Evolutionary conservation across 2,113 vertebrate species (phyloP), one percentile per base, ranked within the genome.

Genomic region (Pampusana beccarii): DNA sequence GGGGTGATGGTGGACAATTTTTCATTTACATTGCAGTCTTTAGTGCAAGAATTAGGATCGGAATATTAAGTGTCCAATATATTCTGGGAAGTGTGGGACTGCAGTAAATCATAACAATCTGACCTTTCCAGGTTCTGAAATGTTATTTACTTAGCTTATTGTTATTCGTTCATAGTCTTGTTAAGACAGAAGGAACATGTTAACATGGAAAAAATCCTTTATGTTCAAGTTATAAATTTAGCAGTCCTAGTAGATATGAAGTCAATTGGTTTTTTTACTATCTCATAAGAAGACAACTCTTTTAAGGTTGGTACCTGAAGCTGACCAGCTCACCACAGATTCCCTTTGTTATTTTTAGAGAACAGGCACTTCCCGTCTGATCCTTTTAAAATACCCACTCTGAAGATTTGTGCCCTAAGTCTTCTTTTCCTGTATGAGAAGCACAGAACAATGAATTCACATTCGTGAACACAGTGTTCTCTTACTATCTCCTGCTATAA

Each of bases 381-480:
- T 50, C 12, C 13, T 4, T 82, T 74, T 78, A 8, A 81, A 85
- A 74, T 13, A 92, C 19, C 3, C 8, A 9, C 25, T 54, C 28
- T 29, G 29, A 84, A 80, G 4, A n/a, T 42, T 71, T 78, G 53
- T 71, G 7, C 19, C 31, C 24, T 24, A 53, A 5, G 13, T 31
- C 9, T 10, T 62, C 18, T 65, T 89, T 69, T 86, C 29, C n/a
- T 44, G 1, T 26, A n/a, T 62, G 28, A 81, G 34, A 66, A 15
- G 8, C 7, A n/a, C 58, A 28, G 31, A 88, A 23, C 18, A 81
- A 58, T 11, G 20, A 79, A 67, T 66, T 74, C 16, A 38, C 11
- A 50, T 40, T 74, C 16, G 46, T n/a, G 0, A 82, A 51, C 17
- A 24, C 33, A 44, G 28, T 0, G 0, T 18, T 40, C 66, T 14